A percentile compares a stretch with the other conserved stretches of the same genome.
Conservation (phyloP, 2,797 vertebrate species). For the Streptopelia turtur region DNA sequence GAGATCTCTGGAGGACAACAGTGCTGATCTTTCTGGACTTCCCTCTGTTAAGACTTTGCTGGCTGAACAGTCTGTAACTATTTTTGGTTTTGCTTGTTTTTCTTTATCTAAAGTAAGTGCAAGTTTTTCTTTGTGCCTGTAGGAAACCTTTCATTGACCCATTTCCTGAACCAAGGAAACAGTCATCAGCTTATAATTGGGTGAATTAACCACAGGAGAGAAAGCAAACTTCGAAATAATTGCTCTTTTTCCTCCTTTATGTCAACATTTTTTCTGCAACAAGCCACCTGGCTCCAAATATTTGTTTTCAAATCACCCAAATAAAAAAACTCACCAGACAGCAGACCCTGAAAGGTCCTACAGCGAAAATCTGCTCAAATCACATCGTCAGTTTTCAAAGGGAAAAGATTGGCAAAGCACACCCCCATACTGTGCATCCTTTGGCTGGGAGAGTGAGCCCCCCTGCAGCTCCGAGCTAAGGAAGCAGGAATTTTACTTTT, state of each 20-base stretch:
- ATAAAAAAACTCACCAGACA: background rate
- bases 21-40: background rate
- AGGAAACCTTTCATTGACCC: constrained; percentile 47
- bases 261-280: background rate
- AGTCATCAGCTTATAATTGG: constrained; percentile 52
- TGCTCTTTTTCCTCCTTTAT: background rate
- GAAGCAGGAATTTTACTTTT: constrained; percentile 31
- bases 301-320: constrained; percentile 18
- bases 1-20: background rate
- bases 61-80: background rate
- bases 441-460: background rate
- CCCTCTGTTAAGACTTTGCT: background rate
- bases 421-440: background rate
- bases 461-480: constrained; percentile 20
- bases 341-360: background rate
- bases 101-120: constrained; percentile 9
- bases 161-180: constrained; percentile 45
- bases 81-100: background rate
- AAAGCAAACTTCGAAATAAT: constrained; percentile 54
- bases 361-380: background rate
- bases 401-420: background rate
- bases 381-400: constrained; percentile 21
- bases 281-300: constrained; percentile 34
- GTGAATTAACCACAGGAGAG: constrained; percentile 52
- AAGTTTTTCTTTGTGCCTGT: constrained; percentile 26